Conservation (phyloP, 2,113 vertebrate genomes). For the Rafetus swinhoei region DNA sequence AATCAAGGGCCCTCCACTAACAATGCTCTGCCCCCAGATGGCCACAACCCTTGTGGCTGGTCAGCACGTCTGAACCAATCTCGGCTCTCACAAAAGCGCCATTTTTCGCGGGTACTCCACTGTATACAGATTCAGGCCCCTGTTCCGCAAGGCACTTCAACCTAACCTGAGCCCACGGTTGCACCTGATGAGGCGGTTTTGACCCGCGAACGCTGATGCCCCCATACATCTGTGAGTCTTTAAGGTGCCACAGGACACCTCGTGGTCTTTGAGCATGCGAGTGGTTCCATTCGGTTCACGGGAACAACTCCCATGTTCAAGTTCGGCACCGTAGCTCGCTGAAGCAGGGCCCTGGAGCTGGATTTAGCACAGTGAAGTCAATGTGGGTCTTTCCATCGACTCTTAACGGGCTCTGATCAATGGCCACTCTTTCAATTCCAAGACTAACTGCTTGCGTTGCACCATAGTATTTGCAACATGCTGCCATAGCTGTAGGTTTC, state of each 20-base stretch:
- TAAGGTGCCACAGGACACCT: too few relatives aligned
- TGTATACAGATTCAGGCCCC: background rate
- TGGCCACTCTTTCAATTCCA: background rate
- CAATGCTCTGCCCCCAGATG: background rate
- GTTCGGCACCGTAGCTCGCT: background rate
- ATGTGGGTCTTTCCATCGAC: background rate
- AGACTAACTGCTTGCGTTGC: background rate
- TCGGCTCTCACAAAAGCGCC: background rate
- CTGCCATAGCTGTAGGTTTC: background rate
- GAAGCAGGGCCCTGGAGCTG: background rate
- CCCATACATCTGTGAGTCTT: too few relatives aligned
- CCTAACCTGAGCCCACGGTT: too few relatives aligned
- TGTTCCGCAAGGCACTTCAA: background rate
- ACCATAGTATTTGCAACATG: background rate
- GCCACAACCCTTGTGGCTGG: background rate
- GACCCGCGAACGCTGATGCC: too few relatives aligned
- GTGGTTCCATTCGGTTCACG: background rate
- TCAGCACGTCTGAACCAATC: fast-evolving
- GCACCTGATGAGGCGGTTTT: too few relatives aligned
- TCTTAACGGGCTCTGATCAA: background rate
- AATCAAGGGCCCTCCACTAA: background rate
- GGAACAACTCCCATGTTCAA: background rate
- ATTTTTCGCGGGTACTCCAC: background rate
- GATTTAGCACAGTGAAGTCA: background rate
- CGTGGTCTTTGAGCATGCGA: background rate